Base-by-base conservation (phyloP, 2,888 invertebrate genomes). In the Thalpophila matura region DNA sequence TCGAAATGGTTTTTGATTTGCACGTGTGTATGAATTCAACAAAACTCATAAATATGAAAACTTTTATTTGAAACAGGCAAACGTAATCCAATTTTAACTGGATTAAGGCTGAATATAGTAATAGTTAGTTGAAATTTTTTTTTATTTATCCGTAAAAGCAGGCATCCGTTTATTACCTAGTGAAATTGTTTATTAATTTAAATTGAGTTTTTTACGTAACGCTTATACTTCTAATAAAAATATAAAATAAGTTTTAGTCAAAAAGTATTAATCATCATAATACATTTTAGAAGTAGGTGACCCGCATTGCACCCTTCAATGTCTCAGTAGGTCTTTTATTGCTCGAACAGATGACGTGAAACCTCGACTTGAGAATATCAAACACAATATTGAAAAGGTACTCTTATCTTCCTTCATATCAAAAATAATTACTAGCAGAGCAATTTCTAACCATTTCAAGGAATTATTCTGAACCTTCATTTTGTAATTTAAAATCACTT, bases 401-500 rank as follows among this genome's bases (percentile, higher is more conserved):
- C n/a, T n/a, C n/a, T n/a, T n/a, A n/a, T n/a, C n/a, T n/a, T n/a
- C n/a, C n/a, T n/a, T n/a, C n/a, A n/a, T n/a, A n/a, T n/a, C n/a
- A n/a, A n/a, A n/a, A n/a, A n/a, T n/a, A n/a, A n/a, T n/a, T n/a
- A n/a, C n/a, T n/a, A n/a, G n/a, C n/a, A n/a, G n/a, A n/a, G 4
- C 2, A 35, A 42, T 33, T n/a, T 43, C 20, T 2, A 24, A 6
- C 46, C 29, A 14, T 22, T 59, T 37, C 3, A 7, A 29, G 18
- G 14, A 29, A 38, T 37, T 12, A 37, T 35, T 29, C 35, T 62
- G 14, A 5, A 16, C 16, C 6, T n/a, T 10, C 18, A 40, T 18
- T 42, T 47, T 35, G 22, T 43, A 49, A 35, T 57, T 61, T 33
- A 10, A 35, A 74, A 74, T 61, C 42, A 58, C 31, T 74, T 73